phyloP scores from a whole-genome alignment of 2,113 vertebrate genomes.

The Zosterops pallidus region DNA sequence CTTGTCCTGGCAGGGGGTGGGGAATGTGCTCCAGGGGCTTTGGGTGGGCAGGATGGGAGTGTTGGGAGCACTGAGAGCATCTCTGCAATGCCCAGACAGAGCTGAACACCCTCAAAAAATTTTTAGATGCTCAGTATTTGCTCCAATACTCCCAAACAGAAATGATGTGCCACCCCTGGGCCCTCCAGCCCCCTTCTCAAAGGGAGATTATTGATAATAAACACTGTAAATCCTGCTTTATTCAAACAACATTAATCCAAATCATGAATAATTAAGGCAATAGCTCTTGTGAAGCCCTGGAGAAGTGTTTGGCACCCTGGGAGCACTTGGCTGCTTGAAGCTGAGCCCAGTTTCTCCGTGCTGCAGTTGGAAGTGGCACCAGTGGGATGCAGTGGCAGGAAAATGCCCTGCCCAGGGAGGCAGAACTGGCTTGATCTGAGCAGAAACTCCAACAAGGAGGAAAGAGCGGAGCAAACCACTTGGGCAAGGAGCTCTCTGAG shows the following conservation, averaged over 20 bases:
- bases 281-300: background rate
- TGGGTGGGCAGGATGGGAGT: background rate
- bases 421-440: background rate
- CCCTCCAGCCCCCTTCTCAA: background rate
- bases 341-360: background rate
- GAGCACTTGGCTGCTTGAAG: background rate
- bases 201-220: background rate
- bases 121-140: background rate
- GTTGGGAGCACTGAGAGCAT: accelerated
- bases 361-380: background rate
- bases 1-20: background rate
- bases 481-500: background rate
- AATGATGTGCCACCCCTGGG: background rate
- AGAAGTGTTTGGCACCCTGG: background rate
- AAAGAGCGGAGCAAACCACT: background rate
- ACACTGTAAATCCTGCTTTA: background rate
- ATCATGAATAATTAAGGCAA: background rate
- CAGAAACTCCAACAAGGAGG: background rate
- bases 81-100: background rate
- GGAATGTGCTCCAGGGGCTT: background rate
- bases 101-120: background rate
- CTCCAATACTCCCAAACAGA: background rate
- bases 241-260: no score
- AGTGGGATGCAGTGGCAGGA: background rate
- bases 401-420: accelerated